A percentile compares a stretch with the other conserved stretches of the same genome.
Evolutionary conservation across 2,113 vertebrate species (phyloP).

Genomic region (Phylloscopus trochilus): DNA sequence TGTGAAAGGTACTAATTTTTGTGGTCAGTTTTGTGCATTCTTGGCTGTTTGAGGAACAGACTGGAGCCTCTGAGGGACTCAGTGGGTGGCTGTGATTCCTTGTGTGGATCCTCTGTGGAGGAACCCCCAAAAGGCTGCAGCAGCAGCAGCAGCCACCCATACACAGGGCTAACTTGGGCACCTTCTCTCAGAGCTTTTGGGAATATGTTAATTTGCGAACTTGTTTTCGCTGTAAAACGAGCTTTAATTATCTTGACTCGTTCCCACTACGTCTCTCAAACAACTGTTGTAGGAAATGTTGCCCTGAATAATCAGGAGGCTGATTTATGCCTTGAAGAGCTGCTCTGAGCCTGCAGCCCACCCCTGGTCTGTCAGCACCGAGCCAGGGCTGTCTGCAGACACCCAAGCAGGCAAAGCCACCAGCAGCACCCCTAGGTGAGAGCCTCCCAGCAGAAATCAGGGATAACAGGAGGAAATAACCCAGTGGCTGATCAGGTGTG

Average conservation of each 20-base stretch:
- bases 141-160: background rate
- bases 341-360: background rate
- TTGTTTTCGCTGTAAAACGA: slow-evolving; percentile 29
- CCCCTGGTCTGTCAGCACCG: background rate
- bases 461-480: background rate
- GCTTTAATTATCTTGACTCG: slow-evolving; percentile 22
- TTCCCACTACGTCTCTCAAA: slow-evolving; percentile 22
- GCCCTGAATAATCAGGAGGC: background rate
- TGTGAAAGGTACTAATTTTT: background rate
- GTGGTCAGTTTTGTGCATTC: background rate
- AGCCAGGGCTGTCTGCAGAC: background rate
- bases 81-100: background rate
- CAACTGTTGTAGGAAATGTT: background rate
- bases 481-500: background rate
- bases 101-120: background rate
- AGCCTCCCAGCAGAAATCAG: background rate
- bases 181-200: background rate
- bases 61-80: background rate
- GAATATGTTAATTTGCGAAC: slow-evolving; percentile 3
- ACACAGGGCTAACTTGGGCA: background rate
- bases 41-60: background rate
- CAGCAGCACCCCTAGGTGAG: background rate
- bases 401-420: slow-evolving; percentile 5
- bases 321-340: background rate
- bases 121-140: background rate